Evolutionary conservation across 2,888 invertebrate species (phyloP).

Genomic region (Athalia rosae): DNA sequence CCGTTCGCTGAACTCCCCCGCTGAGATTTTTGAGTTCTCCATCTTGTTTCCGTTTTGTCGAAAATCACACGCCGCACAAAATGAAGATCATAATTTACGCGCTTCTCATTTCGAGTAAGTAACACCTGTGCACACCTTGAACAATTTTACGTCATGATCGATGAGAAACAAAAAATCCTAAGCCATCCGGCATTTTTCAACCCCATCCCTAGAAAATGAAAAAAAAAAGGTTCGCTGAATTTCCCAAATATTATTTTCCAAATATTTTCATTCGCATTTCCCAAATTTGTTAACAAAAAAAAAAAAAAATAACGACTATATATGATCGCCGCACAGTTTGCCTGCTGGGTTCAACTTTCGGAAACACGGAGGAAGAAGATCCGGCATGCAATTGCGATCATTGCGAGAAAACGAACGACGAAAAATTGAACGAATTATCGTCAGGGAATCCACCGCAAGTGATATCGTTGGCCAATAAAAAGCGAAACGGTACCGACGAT

Average conservation of each 20-base stretch:
- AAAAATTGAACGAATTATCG: background rate
- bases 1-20: too few relatives aligned
- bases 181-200: too few relatives aligned
- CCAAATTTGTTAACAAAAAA: background rate
- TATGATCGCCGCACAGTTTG: background rate
- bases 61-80: background rate
- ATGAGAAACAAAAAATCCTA: too few relatives aligned
- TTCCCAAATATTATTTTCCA: too few relatives aligned
- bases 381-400: conserved; percentile 60
- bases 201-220: too few relatives aligned
- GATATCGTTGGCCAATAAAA: conserved; percentile 47
- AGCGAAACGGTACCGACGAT: conserved; percentile 63
- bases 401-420: conserved; percentile 56
- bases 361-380: background rate
- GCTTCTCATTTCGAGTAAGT: conserved; percentile 17
- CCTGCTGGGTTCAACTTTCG: background rate
- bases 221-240: too few relatives aligned
- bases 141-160: too few relatives aligned
- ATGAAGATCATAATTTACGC: background rate
- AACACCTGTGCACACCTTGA: background rate
- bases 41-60: background rate
- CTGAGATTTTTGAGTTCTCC: background rate
- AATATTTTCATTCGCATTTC: background rate
- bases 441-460: background rate
- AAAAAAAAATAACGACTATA: background rate